These are phyloP conservation scores for Heliconius nattereri DNA, from an alignment of 1,140 invertebrate species.

Conservation along the genomic window DNA sequence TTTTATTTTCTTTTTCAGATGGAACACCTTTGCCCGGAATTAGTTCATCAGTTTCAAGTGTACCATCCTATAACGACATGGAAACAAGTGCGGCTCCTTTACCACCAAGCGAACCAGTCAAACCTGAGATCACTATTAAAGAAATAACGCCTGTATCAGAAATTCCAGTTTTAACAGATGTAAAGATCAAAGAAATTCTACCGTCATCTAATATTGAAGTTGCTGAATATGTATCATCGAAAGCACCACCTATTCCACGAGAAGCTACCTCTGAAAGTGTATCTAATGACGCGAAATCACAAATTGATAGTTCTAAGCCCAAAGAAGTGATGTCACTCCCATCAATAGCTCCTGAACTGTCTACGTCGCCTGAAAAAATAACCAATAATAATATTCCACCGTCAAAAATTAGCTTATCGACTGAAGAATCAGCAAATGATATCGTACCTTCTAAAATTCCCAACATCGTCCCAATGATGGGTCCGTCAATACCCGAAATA, in stretches of 20 bases:
- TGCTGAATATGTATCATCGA: constrained; percentile 67
- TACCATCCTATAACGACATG: constrained; percentile 41
- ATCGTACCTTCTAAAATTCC: constrained; percentile 58
- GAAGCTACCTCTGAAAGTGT: constrained; percentile 62
- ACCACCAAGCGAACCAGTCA: constrained; percentile 52
- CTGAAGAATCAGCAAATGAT: constrained; percentile 60
- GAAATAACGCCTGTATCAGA: constrained; percentile 77
- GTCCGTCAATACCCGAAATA: constrained; percentile 44
- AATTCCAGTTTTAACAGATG: constrained; percentile 73
- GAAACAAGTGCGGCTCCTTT: constrained; percentile 41
- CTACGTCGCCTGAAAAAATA: constrained; percentile 19
- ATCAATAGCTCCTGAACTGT: constrained; percentile 35
- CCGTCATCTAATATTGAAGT: constrained; percentile 67
- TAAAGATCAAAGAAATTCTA: constrained; percentile 77
- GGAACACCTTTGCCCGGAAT: constrained; percentile 64
- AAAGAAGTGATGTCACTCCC: constrained; percentile 19
- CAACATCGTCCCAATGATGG: constrained; percentile 52
- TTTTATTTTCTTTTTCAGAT: constrained; percentile 56
- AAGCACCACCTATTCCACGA: constrained; percentile 73
- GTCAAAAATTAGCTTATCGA: constrained; percentile 69
- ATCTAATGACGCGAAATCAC: constrained; percentile 35
- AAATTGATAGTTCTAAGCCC: constrained; percentile 36
- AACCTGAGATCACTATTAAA: constrained; percentile 76
- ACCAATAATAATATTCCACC: constrained; percentile 49
- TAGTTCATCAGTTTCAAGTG: constrained; percentile 46